Base-by-base conservation (phyloP, 2,113 vertebrate species). In the Corythaeola cristata region DNA sequence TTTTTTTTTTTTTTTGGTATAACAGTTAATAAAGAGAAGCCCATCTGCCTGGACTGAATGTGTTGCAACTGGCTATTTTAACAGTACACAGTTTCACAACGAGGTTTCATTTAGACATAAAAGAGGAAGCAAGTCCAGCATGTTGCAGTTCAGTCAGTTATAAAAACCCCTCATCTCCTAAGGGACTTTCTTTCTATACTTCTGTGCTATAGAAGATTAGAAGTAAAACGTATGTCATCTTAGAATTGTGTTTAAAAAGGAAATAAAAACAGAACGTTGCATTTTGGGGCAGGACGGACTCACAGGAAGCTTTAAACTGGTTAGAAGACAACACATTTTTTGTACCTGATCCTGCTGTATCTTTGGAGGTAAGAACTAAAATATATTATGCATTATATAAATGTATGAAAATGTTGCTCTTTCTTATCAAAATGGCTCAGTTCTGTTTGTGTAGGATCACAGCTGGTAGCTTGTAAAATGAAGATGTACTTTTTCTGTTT, bases 161-260 rank as follows among this genome's bases (percentile, higher is more conserved):
- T 92, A 95, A 96, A 96, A 87, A 18, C 91, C 93, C 84, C 78
- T 91, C 17, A 56, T 28, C 37, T 90, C 96, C 95, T 89, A 77
- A 80, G 97, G 95, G 98, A 98, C 97, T 97, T 98, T 91, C 97
- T 97, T 97, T 97, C 97, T 89, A 96, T 56, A 71, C 77, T 87
- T 94, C 76, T 91, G 80, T 94, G 87, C 82, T 89, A 39, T 35
- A 91, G 73, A 96, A 37, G 84, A 83, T 92, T 82, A 89, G 94
- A 96, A 67, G 78, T 89, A 97, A 96, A 96, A 53, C 53, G 60
- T 62, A 69, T 96, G 94, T 63, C 86, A 69, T 95, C 81, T 95
- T 93, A 86, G 92, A 92, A 93, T 52, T 78, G 63, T 85, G 53
- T 66, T 45, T 87, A 81, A 96, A 95, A 96, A 94, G 96, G 95